A percentile compares a stretch with the other conserved stretches of the same genome.
Evolutionary conservation across 2,888 invertebrate species (phyloP).

Genomic region (Laspeyria flexula): DNA sequence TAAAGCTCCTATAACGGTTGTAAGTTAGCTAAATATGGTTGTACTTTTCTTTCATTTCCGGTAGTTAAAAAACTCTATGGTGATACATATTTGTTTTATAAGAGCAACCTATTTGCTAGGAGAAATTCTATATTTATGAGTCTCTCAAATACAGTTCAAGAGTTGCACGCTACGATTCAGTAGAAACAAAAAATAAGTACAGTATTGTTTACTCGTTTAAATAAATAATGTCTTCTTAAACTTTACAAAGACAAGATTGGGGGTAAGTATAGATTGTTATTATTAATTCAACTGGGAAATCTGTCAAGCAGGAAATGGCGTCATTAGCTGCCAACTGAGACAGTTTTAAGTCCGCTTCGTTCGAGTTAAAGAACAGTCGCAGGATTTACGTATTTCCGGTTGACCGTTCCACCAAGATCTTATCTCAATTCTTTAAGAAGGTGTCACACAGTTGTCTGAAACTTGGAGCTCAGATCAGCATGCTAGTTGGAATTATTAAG

Average conservation of each 20-base stretch:
- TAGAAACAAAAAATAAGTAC: too few species aligned
- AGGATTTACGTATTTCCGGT: constrained; percentile 58
- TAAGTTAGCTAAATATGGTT: constrained; percentile 6
- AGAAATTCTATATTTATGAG: too few species aligned
- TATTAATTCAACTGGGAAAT: constrained; percentile 26
- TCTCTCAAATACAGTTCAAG: too few species aligned
- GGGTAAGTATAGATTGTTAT: constrained; percentile 17
- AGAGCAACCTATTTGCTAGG: too few species aligned
- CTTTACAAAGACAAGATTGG: constrained; percentile 1
- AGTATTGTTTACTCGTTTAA: background rate
- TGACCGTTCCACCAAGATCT: constrained; percentile 49
- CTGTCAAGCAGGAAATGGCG: constrained; percentile 29
- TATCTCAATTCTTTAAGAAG: constrained; percentile 45
- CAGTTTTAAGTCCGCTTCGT: constrained; percentile 40
- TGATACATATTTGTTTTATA: too few species aligned
- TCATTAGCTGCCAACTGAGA: constrained; percentile 37
- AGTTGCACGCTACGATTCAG: too few species aligned
- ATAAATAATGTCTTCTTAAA: background rate
- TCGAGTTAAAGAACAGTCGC: constrained; percentile 48
- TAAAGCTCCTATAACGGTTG: constrained; percentile 4
- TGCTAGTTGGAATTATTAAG: background rate
- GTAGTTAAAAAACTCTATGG: too few species aligned
- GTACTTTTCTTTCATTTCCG: background rate
- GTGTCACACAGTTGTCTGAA: constrained; percentile 2
- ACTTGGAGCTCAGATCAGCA: background rate